A percentile compares a stretch with the other conserved stretches of the same genome.
Conservation (phyloP, 30 jellyfish, hydroid and myxozoan genomes). For the Calvadosia cruxmelitensis region DNA sequence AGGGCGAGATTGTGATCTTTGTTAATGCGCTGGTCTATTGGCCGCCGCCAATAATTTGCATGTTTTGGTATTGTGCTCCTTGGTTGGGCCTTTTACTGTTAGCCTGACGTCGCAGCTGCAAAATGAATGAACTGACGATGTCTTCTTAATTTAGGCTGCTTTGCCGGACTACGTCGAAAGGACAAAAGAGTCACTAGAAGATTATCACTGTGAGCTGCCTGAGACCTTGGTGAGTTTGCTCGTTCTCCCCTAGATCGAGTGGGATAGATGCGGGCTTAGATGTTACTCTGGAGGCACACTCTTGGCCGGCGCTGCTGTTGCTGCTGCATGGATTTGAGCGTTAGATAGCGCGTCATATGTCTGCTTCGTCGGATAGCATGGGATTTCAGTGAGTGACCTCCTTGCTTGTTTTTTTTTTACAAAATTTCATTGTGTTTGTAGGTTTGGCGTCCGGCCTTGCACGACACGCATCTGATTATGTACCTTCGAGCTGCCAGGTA, state of each 20-base stretch:
- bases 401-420: slow-evolving; percentile 6
- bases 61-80: no score
- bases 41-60: no score
- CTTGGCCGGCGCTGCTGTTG: no score
- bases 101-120: no score
- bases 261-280: no score
- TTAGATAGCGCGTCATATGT: not conserved
- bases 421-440: no score
- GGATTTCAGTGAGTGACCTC: not conserved
- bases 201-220: not conserved
- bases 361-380: not conserved
- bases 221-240: not conserved
- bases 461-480: slow-evolving; percentile 62
- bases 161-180: not conserved
- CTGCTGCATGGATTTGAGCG: not conserved
- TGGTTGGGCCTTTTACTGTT: no score
- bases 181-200: not conserved
- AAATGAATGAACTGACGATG: not conserved
- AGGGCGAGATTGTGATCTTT: no score
- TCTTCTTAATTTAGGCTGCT: not conserved
- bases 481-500: slow-evolving; percentile 90
- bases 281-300: no score
- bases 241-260: no score
- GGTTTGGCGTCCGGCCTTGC: slow-evolving; percentile 82
- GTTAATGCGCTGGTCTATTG: no score